Evolutionary conservation across 2,113 vertebrate species (phyloP).

Genomic region (Ochotona curzoniae): DNA sequence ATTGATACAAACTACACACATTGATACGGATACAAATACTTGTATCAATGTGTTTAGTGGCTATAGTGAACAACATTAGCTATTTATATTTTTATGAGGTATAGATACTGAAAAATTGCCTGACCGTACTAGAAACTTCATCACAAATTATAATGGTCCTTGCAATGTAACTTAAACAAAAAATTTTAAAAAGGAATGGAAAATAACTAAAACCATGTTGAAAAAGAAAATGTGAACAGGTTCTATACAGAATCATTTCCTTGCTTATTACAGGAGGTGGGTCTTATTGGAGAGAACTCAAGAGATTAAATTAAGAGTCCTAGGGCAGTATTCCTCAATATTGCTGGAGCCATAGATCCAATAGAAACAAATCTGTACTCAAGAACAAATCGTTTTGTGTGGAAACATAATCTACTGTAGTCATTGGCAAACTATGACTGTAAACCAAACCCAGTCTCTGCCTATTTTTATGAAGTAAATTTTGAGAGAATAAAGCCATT

Average conservation of each 20-base stretch:
- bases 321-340: not conserved
- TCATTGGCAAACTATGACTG: not conserved
- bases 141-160: not conserved
- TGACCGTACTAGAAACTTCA: constrained; percentile 6
- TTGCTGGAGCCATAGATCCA: not conserved
- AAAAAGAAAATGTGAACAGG: not conserved
- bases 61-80: not conserved
- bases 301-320: constrained; percentile 18
- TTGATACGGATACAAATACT: not conserved
- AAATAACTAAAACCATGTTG: not conserved
- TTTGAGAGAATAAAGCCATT: not conserved
- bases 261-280: not conserved
- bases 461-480: constrained; percentile 19
- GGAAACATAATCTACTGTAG: not conserved
- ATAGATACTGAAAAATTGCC: constrained; percentile 14
- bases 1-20: constrained; percentile 1
- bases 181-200: not conserved
- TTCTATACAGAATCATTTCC: not conserved
- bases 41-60: not conserved
- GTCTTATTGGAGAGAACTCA: not conserved
- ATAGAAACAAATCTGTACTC: constrained; percentile 12
- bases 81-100: constrained; percentile 40
- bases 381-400: not conserved
- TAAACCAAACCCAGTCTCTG: not conserved
- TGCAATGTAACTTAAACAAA: not conserved